Evolutionary conservation across 2,113 vertebrate species (phyloP).

Genomic region (Salvelinus sp.): DNA sequence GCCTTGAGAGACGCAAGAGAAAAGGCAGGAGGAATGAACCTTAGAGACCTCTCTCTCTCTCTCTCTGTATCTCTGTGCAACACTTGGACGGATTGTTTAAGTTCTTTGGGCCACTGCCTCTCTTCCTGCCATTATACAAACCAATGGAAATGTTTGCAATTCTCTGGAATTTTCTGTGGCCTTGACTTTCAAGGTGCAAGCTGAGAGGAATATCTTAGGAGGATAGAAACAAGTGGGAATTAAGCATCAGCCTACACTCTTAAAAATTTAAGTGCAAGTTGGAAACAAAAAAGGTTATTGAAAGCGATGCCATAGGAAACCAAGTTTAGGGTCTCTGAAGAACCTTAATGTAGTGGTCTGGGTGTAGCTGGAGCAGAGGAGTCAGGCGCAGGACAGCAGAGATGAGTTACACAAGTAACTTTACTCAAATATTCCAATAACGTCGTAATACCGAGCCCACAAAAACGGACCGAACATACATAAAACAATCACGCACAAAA

Average conservation of each 20-base stretch:
- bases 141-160: slow-evolving; percentile 41
- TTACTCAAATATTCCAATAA: too few relatives aligned
- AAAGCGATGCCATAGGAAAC: too few relatives aligned
- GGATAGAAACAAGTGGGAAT: slow-evolving; percentile 48
- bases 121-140: slow-evolving; percentile 59
- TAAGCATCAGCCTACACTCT: not conserved
- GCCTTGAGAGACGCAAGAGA: slow-evolving; percentile 50
- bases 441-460: too few relatives aligned
- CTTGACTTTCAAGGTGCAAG: slow-evolving; percentile 42
- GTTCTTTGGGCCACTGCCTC: slow-evolving; percentile 36
- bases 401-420: too few relatives aligned
- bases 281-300: too few relatives aligned
- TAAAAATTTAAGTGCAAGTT: too few relatives aligned
- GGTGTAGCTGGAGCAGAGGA: too few relatives aligned
- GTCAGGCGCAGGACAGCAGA: too few relatives aligned
- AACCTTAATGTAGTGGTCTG: too few relatives aligned
- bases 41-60: slow-evolving; percentile 2
- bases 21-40: slow-evolving; percentile 30
- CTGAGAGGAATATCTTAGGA: slow-evolving; percentile 26
- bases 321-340: too few relatives aligned
- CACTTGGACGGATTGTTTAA: slow-evolving; percentile 20
- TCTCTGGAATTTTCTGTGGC: slow-evolving; percentile 49
- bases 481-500: too few relatives aligned
- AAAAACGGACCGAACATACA: too few relatives aligned
- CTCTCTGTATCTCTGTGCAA: not conserved